A percentile compares a stretch with the other conserved stretches of the same genome.
Evolutionary conservation across 2,113 vertebrate species (phyloP).

Genomic region (Dendropsophus ebraccatus): DNA sequence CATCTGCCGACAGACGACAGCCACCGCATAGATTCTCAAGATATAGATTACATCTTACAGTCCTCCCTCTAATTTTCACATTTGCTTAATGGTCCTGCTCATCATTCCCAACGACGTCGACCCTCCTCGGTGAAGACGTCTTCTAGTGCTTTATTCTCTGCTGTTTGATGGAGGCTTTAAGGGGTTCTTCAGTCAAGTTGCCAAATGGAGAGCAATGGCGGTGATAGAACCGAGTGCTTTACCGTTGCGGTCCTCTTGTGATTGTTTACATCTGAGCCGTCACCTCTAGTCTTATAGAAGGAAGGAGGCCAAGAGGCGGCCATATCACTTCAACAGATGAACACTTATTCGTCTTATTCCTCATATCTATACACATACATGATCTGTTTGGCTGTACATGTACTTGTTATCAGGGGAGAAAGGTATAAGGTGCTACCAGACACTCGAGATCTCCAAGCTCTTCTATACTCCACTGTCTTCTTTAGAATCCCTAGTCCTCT

Average conservation of each 20-base stretch:
- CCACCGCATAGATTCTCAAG: constrained; percentile 51
- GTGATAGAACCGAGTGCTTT: not conserved
- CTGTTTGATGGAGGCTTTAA: not conserved
- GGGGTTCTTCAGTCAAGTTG: not conserved
- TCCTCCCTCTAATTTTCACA: constrained; percentile 56
- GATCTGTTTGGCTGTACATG: no score
- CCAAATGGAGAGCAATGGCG: not conserved
- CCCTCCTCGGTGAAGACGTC: constrained; percentile 10
- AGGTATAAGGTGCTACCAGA: no score
- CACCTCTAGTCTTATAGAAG: not conserved
- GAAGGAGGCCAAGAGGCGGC: not conserved
- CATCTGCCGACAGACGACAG: constrained; percentile 51
- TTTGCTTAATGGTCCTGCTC: constrained; percentile 59
- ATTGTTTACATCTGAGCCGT: not conserved
- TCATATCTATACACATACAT: no score
- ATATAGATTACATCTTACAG: constrained; percentile 56
- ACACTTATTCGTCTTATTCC: no score
- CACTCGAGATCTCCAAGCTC: no score
- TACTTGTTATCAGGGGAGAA: no score
- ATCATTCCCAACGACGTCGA: constrained; percentile 67
- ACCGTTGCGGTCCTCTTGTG: not conserved
- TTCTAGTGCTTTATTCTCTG: constrained; percentile 51
- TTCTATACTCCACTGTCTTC: no score
- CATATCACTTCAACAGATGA: no score
- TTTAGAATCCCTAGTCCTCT: no score